Percentiles rank a stretch among this genome's conserved stretches.
phyloP scores from a whole-genome alignment of 2,113 vertebrate genomes.

The Thinocorus orbignyianus region DNA sequence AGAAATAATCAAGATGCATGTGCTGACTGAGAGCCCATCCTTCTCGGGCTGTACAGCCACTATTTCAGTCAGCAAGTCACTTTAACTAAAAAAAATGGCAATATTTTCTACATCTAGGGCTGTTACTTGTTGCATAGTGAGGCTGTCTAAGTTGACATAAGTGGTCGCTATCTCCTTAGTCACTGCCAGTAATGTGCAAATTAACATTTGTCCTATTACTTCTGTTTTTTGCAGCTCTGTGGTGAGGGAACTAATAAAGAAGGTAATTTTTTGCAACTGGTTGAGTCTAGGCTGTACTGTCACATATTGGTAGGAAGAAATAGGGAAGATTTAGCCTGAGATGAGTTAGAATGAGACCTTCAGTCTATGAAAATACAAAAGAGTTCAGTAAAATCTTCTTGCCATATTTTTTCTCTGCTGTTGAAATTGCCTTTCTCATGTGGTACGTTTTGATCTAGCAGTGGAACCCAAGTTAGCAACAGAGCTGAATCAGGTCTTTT shows the following conservation, averaged over 20 bases:
- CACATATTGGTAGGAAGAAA: background rate
- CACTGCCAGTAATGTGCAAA: background rate
- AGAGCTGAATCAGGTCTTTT: background rate
- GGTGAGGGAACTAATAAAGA: background rate
- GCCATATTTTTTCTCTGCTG: background rate
- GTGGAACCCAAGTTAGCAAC: background rate
- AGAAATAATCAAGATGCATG: background rate
- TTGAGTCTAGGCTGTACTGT: background rate
- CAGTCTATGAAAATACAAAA: background rate
- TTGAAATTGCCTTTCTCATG: background rate
- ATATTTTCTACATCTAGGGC: background rate
- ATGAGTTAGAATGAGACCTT: background rate
- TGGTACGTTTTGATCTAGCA: background rate
- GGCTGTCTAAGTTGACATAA: background rate
- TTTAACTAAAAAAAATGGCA: background rate
- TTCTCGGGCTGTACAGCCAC: background rate
- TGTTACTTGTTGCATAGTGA: background rate
- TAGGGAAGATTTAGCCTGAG: background rate
- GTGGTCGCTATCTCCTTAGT: background rate
- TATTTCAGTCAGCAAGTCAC: background rate
- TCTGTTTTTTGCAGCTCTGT: accelerated
- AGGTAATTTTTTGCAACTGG: background rate
- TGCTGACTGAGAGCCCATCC: background rate
- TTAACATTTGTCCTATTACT: background rate
- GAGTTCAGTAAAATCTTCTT: background rate